These are phyloP conservation scores for Aurelia sp. DNA, from an alignment of 30 jellyfish, hydroid and myxozoan genomes.

Conservation along the genomic window DNA sequence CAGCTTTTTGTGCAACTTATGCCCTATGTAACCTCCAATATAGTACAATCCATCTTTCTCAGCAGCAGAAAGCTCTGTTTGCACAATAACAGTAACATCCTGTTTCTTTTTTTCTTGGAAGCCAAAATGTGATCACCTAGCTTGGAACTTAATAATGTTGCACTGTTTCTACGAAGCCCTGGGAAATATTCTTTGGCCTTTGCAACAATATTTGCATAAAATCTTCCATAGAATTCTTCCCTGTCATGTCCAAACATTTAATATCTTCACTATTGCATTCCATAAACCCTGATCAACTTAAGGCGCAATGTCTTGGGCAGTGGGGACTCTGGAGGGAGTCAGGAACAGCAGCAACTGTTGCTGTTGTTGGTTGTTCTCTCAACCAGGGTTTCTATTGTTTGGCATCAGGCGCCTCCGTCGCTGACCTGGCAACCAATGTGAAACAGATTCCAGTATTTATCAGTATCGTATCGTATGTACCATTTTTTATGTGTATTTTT, in stretches of 20 bases:
- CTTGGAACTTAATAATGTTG: conserved; percentile 23
- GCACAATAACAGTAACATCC: background rate
- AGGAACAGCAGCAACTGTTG: no score
- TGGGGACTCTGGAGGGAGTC: no score
- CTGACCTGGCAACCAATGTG: no score
- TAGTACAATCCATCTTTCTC: conserved; percentile 16
- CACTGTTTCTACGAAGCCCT: conserved; percentile 22
- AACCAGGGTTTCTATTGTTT: no score
- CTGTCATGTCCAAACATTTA: background rate
- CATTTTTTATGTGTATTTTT: no score
- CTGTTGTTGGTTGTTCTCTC: no score
- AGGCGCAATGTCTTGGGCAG: no score
- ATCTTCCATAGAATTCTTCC: background rate
- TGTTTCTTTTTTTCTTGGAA: background rate
- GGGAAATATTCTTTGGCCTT: conserved; percentile 29
- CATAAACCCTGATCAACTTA: no score
- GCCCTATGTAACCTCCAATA: background rate
- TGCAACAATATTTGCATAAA: conserved; percentile 15
- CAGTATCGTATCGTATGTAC: no score
- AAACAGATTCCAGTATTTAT: no score
- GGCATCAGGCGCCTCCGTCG: no score
- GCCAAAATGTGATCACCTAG: conserved; percentile 32
- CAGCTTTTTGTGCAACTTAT: conserved; percentile 1
- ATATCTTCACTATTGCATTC: no score
- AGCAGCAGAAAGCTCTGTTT: background rate